These are phyloP conservation scores for Mylabris sibirica DNA, from an alignment of 2,888 invertebrate species.

Conservation along the genomic window DNA sequence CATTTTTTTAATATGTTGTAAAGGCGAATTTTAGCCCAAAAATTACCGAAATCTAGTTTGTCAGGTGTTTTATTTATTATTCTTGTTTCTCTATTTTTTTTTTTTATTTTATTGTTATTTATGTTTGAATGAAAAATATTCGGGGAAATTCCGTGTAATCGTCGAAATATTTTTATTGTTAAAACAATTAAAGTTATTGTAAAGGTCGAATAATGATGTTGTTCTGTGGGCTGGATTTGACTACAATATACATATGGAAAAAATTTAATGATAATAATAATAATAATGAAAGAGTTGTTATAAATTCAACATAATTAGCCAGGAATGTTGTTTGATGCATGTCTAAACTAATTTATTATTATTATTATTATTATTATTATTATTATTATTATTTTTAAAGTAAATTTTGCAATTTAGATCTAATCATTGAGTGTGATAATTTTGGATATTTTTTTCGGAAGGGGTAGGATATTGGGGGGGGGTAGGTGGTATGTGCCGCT, in stretches of 20 bases:
- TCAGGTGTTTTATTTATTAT: not conserved
- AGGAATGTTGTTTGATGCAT: conserved; percentile 34
- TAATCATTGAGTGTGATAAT: not conserved
- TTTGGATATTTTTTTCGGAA: not conserved
- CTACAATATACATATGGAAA: not conserved
- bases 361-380: not conserved
- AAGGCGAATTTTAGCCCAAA: not conserved
- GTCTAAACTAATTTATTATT: not conserved
- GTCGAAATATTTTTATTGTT: conserved; percentile 12
- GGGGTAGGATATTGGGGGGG: too few species aligned
- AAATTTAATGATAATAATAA: not conserved
- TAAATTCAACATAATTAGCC: conserved; percentile 32
- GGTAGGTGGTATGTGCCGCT: conserved; percentile 35
- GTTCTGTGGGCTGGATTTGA: not conserved
- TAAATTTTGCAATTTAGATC: conserved; percentile 2
- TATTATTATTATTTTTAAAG: not conserved
- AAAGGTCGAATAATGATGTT: conserved; percentile 14
- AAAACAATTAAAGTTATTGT: conserved; percentile 8
- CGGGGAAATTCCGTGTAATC: not conserved
- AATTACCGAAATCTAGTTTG: not conserved
- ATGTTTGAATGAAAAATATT: not conserved
- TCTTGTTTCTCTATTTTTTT: not conserved
- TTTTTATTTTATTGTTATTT: not conserved
- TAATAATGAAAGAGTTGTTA: conserved; percentile 12
- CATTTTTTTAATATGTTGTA: not conserved